Conservation (phyloP, 1,140 invertebrate genomes). For the Lanistes nyassanus region DNA sequence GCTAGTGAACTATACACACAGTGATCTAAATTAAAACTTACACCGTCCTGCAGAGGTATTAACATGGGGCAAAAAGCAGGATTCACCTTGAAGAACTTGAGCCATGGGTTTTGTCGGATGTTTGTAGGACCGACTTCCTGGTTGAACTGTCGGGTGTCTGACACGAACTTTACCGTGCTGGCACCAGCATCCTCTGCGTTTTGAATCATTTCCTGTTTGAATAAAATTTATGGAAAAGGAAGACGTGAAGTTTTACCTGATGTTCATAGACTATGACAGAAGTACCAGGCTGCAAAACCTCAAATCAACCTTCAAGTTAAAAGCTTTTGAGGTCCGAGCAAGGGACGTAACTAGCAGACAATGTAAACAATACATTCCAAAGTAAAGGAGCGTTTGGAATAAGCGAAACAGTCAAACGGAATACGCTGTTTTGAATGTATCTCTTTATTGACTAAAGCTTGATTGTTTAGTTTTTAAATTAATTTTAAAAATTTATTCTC, state of each 20-base stretch:
- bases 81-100: constrained; percentile 10
- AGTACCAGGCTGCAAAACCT: neutral
- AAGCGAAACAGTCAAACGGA: neutral
- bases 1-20: too few species aligned
- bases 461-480: too few species aligned
- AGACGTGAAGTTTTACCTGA: neutral
- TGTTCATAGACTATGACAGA: neutral
- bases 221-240: neutral
- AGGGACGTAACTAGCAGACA: neutral
- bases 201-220: constrained; percentile 57
- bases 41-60: too few species aligned
- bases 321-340: neutral
- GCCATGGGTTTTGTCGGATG: neutral
- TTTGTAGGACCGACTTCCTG: neutral
- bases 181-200: constrained; percentile 67
- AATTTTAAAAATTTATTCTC: neutral
- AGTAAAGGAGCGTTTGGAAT: neutral
- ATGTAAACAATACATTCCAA: neutral
- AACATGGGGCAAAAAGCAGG: too few species aligned
- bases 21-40: too few species aligned
- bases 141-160: constrained; percentile 68
- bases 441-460: too few species aligned
- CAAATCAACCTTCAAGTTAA: neutral
- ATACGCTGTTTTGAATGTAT: too few species aligned
- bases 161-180: constrained; percentile 65